These are phyloP conservation scores for Psettodes erumei DNA, from an alignment of 2,113 vertebrate species.

Conservation along the genomic window DNA sequence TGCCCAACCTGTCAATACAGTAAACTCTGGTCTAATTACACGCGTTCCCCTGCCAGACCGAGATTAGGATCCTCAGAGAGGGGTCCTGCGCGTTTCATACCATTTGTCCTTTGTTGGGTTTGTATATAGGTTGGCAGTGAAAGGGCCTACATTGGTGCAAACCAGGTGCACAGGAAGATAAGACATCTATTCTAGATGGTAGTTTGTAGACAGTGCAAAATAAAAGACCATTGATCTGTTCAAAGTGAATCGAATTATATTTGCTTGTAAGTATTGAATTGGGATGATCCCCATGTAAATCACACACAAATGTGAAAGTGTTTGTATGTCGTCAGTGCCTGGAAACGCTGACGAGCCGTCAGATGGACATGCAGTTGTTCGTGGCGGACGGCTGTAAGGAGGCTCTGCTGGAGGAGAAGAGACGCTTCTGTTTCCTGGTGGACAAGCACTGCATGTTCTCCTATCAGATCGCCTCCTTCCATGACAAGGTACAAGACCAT, in stretches of 20 bases:
- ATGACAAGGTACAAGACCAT: slow-evolving; percentile 89
- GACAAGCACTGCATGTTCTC: slow-evolving; percentile 96
- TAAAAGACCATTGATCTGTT: not conserved
- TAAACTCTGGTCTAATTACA: slow-evolving; percentile 23
- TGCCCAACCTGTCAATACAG: slow-evolving; percentile 17
- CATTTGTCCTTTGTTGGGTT: slow-evolving; percentile 9
- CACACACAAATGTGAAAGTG: not conserved
- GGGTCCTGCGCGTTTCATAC: slow-evolving; percentile 21
- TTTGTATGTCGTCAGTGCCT: slow-evolving; percentile 84
- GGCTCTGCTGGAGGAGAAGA: slow-evolving; percentile 95
- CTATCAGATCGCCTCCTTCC: slow-evolving; percentile 86
- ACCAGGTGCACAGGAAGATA: slow-evolving; percentile 61
- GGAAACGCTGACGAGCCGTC: slow-evolving; percentile 89
- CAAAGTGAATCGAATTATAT: not conserved
- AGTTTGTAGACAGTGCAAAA: not conserved
- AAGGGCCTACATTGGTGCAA: not conserved
- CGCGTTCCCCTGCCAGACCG: slow-evolving; percentile 40
- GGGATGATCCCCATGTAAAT: not conserved
- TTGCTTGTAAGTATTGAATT: slow-evolving; percentile 14
- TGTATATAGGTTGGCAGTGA: slow-evolving; percentile 38
- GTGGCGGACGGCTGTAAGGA: slow-evolving; percentile 94
- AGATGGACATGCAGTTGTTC: slow-evolving; percentile 95
- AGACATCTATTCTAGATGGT: slow-evolving; percentile 17
- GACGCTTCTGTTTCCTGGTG: slow-evolving; percentile 96
- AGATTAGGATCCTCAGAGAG: slow-evolving; percentile 63